Evolutionary conservation across 2,797 vertebrate genomes (phyloP).

Genomic region (Silurus aristotelis): DNA sequence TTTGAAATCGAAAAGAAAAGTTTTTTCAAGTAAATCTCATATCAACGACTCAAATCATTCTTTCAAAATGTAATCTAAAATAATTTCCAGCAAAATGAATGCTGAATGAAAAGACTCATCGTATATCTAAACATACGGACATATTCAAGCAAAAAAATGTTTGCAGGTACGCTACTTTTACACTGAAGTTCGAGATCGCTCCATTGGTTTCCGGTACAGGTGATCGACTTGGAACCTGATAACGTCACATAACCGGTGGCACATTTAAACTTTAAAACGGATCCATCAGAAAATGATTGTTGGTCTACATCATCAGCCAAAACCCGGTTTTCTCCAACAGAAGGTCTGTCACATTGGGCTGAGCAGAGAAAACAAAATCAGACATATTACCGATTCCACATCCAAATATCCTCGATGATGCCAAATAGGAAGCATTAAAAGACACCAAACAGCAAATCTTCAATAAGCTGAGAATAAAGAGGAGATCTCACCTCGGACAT

Average conservation of each 20-base stretch:
- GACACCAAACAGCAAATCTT: not conserved
- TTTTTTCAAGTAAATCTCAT: no score
- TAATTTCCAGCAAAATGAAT: no score
- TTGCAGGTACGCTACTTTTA: conserved; percentile 54
- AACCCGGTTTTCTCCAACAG: not conserved
- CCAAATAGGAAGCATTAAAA: no score
- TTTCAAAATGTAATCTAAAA: no score
- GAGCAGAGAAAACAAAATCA: conserved; percentile 32
- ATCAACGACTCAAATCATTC: no score
- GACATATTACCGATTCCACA: not conserved
- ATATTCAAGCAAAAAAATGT: not conserved
- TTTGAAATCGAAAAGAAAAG: not conserved
- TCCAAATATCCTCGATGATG: not conserved
- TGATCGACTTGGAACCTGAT: rapidly evolving
- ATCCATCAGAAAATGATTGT: not conserved
- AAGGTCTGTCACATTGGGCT: conserved; percentile 54
- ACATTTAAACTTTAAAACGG: conserved; percentile 47
- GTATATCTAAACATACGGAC: not conserved
- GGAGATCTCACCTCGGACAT: conserved; percentile 15
- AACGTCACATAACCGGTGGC: rapidly evolving
- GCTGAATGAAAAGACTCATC: no score
- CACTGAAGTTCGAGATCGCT: conserved; percentile 25
- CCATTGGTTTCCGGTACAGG: conserved; percentile 61
- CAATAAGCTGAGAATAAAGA: not conserved
- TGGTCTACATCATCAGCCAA: not conserved